Base-by-base conservation (phyloP, 2,113 vertebrate species). In the Poeciliopsis prolifica region DNA sequence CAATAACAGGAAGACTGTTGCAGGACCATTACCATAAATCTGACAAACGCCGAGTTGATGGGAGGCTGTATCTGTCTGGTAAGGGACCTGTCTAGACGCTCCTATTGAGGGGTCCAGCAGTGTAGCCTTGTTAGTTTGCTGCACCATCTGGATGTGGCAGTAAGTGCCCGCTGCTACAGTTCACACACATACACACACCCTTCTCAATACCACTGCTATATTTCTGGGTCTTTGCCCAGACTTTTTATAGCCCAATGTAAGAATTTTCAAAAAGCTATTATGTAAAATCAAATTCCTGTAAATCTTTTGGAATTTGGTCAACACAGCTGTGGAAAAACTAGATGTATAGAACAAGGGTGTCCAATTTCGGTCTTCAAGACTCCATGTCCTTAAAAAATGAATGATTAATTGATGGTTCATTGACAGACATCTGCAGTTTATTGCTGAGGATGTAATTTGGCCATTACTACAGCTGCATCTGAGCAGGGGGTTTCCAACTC, bases 11-110 rank as follows among this genome's bases (percentile, higher is more conserved):
- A 97, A 98, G 95, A 96, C 96, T 97, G 96, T 97, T 96, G 96
- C 94, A 80, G 93, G 95, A 96, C 96, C 96, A 97, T 98, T 97
- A 97, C 96, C 97, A 98, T 98, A 99, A 98, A 99, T 97, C 97
- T 98, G 97, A 98, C 97, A 98, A 98, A 97, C 95, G 91, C 96
- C 97, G 97, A 98, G 98, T 98, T 98, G 97, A 99, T 98, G 96
- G 96, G 97, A 97, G 96, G 96, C 96, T 97, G 97, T 97, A 98
- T 98, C 96, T 98, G 97, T 98, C 97, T 98, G 97, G 96, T 96
- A 95, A 95, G 95, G 95, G 96, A 95, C 95, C 96, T 97, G 98
- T 99, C 97, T 99, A 99, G 97, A 99, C 97, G 95, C 94, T 89
- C 95, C 97, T 97, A 97, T 97, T 98, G 97, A 99, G 97, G 96